Conservation (phyloP, 2,888 invertebrate genomes). For the Caradrina kadenii region DNA sequence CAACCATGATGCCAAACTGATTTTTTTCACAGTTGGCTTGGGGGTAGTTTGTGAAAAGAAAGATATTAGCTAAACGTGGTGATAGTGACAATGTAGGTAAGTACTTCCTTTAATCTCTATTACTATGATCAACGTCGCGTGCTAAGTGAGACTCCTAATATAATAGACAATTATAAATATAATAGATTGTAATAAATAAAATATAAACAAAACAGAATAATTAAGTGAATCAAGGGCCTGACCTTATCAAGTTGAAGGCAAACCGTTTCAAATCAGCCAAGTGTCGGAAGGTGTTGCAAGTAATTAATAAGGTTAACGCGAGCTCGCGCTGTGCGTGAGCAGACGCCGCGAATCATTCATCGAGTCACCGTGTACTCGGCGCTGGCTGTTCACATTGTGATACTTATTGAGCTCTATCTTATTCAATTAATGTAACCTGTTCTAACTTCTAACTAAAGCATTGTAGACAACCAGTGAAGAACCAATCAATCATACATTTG, state of each 20-base stretch:
- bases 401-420: background rate
- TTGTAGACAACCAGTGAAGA: no score
- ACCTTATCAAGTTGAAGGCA: conserved; percentile 34
- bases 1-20: no score
- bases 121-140: no score
- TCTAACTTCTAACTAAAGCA: no score
- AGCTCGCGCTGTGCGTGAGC: conserved; percentile 53
- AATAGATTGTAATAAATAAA: background rate
- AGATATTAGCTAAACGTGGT: background rate
- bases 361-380: conserved; percentile 46
- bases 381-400: conserved; percentile 41
- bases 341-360: conserved; percentile 52
- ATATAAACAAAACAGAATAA: conserved; percentile 24
- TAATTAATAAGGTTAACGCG: conserved; percentile 62
- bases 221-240: conserved; percentile 31
- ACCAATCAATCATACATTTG: no score
- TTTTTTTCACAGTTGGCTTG: no score
- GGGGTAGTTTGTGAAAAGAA: background rate
- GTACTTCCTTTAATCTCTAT: no score
- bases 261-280: conserved; percentile 39
- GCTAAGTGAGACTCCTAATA: no score
- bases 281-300: conserved; percentile 53
- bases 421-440: no score
- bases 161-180: background rate
- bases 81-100: no score